Percentiles rank a stretch among this genome's conserved stretches.
Conservation (phyloP, 2,113 vertebrate genomes). For the Sinocyclocheilus grahami region DNA sequence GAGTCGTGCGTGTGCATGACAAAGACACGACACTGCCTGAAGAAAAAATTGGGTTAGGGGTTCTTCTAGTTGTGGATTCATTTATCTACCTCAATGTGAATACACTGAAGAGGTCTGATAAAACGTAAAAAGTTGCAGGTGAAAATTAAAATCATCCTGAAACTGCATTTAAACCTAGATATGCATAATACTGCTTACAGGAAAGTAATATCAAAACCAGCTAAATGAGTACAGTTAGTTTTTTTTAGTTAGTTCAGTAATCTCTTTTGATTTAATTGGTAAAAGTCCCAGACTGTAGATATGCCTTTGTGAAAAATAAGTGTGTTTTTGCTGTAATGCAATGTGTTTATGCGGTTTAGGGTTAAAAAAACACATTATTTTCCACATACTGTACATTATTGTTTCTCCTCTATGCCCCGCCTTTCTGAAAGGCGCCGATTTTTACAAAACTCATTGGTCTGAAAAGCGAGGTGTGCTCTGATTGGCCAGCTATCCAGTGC, state of each 20-base stretch:
- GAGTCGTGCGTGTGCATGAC: not conserved
- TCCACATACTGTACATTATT: too few relatives aligned
- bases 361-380: too few relatives aligned
- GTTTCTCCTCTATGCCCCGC: too few relatives aligned
- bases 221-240: not conserved
- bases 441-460: too few relatives aligned
- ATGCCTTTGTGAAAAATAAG: not conserved
- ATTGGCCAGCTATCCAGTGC: too few relatives aligned
- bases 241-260: not conserved
- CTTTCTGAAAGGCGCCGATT: too few relatives aligned
- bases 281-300: not conserved
- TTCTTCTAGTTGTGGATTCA: not conserved
- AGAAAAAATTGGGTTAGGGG: not conserved
- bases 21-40: not conserved
- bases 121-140: not conserved
- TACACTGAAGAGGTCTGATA: not conserved
- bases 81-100: not conserved
- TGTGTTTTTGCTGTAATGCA: too few relatives aligned
- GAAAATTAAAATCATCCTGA: not conserved
- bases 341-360: too few relatives aligned
- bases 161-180: slow-evolving; percentile 6
- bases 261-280: not conserved
- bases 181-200: not conserved
- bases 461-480: too few relatives aligned
- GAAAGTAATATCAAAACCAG: slow-evolving; percentile 6